Conservation (phyloP, 2,888 invertebrate genomes). For the Sinopyrophorus schimmeli region DNA sequence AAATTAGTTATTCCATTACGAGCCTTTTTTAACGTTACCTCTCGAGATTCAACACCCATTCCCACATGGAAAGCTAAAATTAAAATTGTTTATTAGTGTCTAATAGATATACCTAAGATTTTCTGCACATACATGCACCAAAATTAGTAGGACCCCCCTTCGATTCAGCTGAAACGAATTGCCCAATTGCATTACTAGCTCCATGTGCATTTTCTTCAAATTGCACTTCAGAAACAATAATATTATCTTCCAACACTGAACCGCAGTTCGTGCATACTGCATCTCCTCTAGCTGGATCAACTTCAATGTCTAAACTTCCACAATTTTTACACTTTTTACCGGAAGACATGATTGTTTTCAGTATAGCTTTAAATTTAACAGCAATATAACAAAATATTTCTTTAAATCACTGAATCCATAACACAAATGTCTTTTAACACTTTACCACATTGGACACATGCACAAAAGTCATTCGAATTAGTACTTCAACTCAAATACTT, state of each 20-base stretch:
- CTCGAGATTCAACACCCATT: slow-evolving; percentile 86
- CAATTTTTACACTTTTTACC: slow-evolving; percentile 86
- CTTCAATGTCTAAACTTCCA: slow-evolving; percentile 90
- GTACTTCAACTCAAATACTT: too few species aligned
- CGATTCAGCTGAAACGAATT: slow-evolving; percentile 90
- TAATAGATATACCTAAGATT: neutral
- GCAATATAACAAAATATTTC: too few species aligned
- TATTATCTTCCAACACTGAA: slow-evolving; percentile 91
- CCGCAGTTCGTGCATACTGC: slow-evolving; percentile 96
- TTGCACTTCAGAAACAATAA: slow-evolving; percentile 95
- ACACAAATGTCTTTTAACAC: too few species aligned
- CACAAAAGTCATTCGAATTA: too few species aligned
- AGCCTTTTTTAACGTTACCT: slow-evolving; percentile 88
- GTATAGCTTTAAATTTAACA: too few species aligned
- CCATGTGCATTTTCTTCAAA: slow-evolving; percentile 94
- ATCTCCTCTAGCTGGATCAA: slow-evolving; percentile 92
- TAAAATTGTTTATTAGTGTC: slow-evolving; percentile 9
- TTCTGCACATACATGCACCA: slow-evolving; percentile 65
- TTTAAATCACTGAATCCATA: too few species aligned
- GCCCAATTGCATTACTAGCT: slow-evolving; percentile 85
- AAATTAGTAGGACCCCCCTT: slow-evolving; percentile 82
- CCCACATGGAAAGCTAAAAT: slow-evolving; percentile 78
- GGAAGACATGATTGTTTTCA: too few species aligned
- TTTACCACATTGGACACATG: too few species aligned
- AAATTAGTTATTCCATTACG: slow-evolving; percentile 82